phyloP scores from a whole-genome alignment of 2,113 vertebrate species.

The Lepisosteus osseus region DNA sequence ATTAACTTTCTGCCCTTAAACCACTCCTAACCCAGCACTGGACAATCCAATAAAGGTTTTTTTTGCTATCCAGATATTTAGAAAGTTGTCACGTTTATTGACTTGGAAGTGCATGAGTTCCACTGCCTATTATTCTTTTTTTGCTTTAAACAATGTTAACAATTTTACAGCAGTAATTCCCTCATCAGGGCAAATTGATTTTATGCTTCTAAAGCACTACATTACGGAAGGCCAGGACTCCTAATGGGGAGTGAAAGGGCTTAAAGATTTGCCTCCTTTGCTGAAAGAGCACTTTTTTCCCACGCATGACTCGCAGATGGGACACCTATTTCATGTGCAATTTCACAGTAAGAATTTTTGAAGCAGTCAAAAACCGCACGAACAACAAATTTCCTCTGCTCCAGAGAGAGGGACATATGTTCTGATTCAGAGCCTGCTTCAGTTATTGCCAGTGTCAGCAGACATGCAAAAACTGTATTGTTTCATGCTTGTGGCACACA shows the following conservation, averaged over 20 bases:
- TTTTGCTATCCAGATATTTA: no score
- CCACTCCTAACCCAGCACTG: no score
- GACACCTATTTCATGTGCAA: background rate
- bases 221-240: constrained; percentile 1
- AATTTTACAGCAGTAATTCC: constrained; percentile 7
- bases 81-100: background rate
- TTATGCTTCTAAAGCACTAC: background rate
- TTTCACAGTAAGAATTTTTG: background rate
- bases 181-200: constrained; percentile 2
- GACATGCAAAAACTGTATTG: background rate
- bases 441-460: no score
- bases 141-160: constrained; percentile 12
- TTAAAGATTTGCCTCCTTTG: background rate
- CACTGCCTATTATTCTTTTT: constrained; percentile 1
- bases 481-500: background rate
- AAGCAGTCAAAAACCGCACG: background rate
- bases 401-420: background rate
- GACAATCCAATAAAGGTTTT: no score
- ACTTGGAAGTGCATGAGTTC: constrained; percentile 3
- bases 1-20: no score
- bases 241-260: background rate
- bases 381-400: constrained; percentile 2
- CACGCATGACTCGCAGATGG: background rate
- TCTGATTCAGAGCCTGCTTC: background rate
- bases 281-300: background rate